Percentiles rank a stretch among this genome's conserved stretches.
Evolutionary conservation across 2,113 vertebrate species (phyloP).

Genomic region (Murina feae): DNA sequence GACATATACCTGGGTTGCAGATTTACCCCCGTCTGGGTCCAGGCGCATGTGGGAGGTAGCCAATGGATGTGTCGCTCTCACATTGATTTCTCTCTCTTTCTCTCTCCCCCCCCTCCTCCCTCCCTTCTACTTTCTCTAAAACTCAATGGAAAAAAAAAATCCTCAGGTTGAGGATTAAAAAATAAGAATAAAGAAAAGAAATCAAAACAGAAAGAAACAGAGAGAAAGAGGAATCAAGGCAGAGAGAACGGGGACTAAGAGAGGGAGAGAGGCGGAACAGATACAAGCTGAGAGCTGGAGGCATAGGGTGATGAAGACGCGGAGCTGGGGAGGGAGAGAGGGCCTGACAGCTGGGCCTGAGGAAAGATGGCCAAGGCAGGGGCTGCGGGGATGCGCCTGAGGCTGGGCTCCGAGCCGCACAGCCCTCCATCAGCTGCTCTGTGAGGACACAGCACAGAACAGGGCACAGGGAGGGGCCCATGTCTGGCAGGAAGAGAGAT

Average conservation of each 20-base stretch:
- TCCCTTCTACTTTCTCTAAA: too few species aligned
- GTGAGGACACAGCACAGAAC: background rate
- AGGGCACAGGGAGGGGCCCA: background rate
- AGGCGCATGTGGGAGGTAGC: too few species aligned
- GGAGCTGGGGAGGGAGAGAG: background rate
- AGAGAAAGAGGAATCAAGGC: background rate
- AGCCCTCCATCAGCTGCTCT: rapidly evolving
- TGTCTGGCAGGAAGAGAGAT: background rate
- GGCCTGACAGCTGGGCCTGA: background rate
- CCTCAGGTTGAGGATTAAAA: too few species aligned
- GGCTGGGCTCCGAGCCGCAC: background rate
- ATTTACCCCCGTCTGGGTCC: too few species aligned
- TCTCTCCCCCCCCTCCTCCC: too few species aligned
- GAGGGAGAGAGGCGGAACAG: background rate
- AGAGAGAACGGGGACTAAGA: background rate
- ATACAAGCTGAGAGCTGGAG: background rate
- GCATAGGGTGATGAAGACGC: background rate
- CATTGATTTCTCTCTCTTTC: too few species aligned
- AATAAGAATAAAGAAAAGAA: too few species aligned
- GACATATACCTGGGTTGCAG: too few species aligned
- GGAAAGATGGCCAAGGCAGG: background rate
- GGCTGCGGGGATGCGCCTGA: background rate
- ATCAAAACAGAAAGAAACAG: background rate
- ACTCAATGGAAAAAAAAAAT: too few species aligned
- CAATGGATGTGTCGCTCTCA: too few species aligned